Evolutionary conservation across 1,140 invertebrate genomes (phyloP).

Genomic region (Calephelis virginiensis): DNA sequence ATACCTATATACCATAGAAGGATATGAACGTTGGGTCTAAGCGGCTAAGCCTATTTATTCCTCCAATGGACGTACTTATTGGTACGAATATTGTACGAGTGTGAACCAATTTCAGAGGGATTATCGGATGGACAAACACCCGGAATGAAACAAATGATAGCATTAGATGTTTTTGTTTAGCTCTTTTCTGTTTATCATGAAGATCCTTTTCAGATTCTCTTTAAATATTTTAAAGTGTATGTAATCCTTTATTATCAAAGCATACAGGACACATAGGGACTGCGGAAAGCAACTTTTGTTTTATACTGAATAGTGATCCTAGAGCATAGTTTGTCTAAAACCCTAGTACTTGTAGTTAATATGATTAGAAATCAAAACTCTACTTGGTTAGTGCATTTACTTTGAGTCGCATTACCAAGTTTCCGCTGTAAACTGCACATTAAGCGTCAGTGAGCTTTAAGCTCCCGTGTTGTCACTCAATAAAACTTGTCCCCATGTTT

Average conservation of each 20-base stretch:
- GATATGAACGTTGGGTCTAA: constrained; percentile 3
- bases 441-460: constrained; percentile 28
- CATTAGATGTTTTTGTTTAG: constrained; percentile 18
- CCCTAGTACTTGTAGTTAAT: not conserved
- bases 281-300: no score
- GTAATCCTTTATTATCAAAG: no score
- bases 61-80: constrained; percentile 30
- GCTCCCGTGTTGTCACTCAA: constrained; percentile 36
- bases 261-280: no score
- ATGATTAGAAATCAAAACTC: not conserved
- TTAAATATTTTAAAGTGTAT: no score
- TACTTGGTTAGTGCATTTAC: constrained; percentile 4
- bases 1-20: not conserved
- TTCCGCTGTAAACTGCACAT: constrained; percentile 18
- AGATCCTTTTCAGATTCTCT: not conserved
- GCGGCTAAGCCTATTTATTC: constrained; percentile 30
- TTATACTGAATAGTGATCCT: no score
- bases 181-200: not conserved
- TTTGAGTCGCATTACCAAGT: constrained; percentile 27
- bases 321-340: no score
- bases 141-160: constrained; percentile 27
- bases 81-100: constrained; percentile 35
- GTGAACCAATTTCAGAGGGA: constrained; percentile 39
- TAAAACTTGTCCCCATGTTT: constrained; percentile 43
- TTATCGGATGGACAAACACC: constrained; percentile 35